Evolutionary conservation across 1,140 invertebrate genomes (phyloP).

Genomic region (Drosophila kohkoa): DNA sequence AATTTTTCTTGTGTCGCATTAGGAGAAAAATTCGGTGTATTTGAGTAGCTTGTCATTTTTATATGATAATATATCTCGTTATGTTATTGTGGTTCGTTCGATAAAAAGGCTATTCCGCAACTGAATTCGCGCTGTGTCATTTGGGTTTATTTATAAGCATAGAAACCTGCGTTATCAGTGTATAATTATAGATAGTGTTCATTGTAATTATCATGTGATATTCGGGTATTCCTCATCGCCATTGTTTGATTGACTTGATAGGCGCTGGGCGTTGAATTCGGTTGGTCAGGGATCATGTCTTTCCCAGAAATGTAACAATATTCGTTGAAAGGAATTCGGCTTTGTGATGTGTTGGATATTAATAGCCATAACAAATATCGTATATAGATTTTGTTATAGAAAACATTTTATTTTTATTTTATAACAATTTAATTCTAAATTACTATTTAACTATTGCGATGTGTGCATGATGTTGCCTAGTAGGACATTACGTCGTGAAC

Average conservation of each 20-base stretch:
- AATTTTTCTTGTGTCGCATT: neutral
- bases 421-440: neutral
- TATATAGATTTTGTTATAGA: too few species aligned
- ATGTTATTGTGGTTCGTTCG: conserved; percentile 8
- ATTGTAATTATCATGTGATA: conserved; percentile 33
- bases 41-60: conserved; percentile 24
- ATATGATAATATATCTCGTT: neutral
- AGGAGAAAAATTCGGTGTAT: neutral
- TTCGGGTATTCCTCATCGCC: neutral
- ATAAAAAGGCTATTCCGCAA: conserved; percentile 14
- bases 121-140: conserved; percentile 14
- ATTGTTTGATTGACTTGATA: neutral
- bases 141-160: conserved; percentile 16
- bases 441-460: neutral
- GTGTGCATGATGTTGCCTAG: neutral
- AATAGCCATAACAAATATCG: too few species aligned
- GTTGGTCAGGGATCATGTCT: neutral
- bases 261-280: neutral
- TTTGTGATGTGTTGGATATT: too few species aligned
- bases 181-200: conserved; percentile 43
- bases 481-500: conserved; percentile 37
- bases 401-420: neutral
- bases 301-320: too few species aligned
- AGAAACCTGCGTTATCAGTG: conserved; percentile 27
- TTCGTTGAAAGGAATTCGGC: too few species aligned